Percentiles rank a stretch among this genome's conserved stretches.
phyloP scores from a whole-genome alignment of 2,888 invertebrate genomes.

The Dolichomitus sp. region DNA sequence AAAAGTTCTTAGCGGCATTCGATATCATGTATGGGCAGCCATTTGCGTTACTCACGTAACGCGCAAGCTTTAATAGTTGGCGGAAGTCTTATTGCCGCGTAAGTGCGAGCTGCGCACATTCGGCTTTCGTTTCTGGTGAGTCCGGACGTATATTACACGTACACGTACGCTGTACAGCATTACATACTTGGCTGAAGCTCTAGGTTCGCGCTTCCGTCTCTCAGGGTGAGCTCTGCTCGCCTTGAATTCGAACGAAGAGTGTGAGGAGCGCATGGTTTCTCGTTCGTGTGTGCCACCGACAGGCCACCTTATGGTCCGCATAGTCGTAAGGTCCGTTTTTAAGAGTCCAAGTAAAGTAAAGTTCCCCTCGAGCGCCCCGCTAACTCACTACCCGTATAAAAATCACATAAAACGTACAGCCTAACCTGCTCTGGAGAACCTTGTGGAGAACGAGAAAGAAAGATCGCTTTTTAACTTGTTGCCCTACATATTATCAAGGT shows the following conservation, averaged over 20 bases:
- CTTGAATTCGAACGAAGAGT: conserved; percentile 9
- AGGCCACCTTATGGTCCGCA: conserved; percentile 56
- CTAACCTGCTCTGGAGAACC: conserved; percentile 25
- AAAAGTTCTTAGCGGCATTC: neutral
- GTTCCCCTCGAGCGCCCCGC: conserved; percentile 38
- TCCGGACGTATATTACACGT: conserved; percentile 29
- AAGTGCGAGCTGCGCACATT: conserved; percentile 26
- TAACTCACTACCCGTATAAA: conserved; percentile 58
- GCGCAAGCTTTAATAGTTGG: conserved; percentile 12
- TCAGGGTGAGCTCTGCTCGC: neutral
- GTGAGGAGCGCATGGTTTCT: conserved; percentile 11
- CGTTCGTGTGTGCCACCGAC: conserved; percentile 56
- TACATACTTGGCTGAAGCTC: conserved; percentile 23
- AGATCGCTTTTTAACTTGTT: conserved; percentile 52
- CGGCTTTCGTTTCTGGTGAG: neutral
- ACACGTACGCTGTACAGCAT: neutral
- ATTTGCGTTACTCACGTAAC: conserved; percentile 21
- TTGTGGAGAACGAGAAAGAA: conserved; percentile 46
- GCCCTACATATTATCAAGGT: conserved; percentile 30
- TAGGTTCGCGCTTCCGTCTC: neutral
- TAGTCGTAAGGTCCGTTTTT: conserved; percentile 62
- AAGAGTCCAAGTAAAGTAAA: conserved; percentile 58
- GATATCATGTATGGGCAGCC: neutral
- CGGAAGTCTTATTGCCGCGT: conserved; percentile 30
- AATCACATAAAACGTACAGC: conserved; percentile 59